phyloP scores from a whole-genome alignment of 2,797 vertebrate species.

The Tadarida brasiliensis region DNA sequence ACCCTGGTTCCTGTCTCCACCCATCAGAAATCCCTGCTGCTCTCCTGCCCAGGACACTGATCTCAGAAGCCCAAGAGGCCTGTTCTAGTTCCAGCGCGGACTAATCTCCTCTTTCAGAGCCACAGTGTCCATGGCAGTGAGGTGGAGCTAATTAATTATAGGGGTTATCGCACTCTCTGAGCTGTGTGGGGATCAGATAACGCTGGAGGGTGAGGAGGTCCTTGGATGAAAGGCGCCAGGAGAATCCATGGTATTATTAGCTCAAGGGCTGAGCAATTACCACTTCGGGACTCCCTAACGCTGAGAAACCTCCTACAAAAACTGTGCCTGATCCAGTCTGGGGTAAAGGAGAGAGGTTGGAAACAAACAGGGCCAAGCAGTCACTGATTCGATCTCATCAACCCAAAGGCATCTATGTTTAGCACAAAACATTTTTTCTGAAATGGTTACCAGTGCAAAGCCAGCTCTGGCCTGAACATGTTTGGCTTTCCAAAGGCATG shows the following conservation, averaged over 20 bases:
- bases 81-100: background rate
- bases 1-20: background rate
- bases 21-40: background rate
- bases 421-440: background rate
- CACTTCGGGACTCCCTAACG: background rate
- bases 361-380: slow-evolving; percentile 12
- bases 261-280: slow-evolving; percentile 43
- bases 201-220: background rate
- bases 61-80: slow-evolving; percentile 7
- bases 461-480: background rate
- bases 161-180: background rate
- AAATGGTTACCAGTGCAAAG: slow-evolving; percentile 5
- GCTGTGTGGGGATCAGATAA: slow-evolving; percentile 50
- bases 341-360: background rate
- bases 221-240: slow-evolving; percentile 20
- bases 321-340: background rate
- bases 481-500: background rate
- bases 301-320: slow-evolving; percentile 14
- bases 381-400: background rate
- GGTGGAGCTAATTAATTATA: slow-evolving; percentile 65
- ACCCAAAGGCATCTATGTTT: background rate
- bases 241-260: slow-evolving; percentile 52
- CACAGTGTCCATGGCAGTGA: background rate
- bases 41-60: background rate
- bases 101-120: background rate